phyloP scores from a whole-genome alignment of 92 coral and sea anemone genomes.

The Siderastrea siderea region DNA sequence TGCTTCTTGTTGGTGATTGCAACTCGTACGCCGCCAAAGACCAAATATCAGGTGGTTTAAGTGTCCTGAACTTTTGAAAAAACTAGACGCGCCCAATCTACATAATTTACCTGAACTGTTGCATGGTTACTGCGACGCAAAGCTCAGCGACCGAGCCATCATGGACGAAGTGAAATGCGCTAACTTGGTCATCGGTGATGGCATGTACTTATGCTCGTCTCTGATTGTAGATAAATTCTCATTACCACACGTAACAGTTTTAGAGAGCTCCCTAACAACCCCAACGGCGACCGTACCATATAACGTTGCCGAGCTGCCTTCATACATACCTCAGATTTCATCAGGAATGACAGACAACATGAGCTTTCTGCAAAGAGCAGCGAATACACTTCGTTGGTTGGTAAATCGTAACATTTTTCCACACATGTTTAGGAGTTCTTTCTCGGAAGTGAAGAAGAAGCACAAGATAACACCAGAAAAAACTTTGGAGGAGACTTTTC shows the following conservation, averaged over 20 bases:
- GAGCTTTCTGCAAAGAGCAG: slow-evolving; percentile 41
- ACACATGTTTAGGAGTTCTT: not conserved
- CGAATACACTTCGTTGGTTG: slow-evolving; percentile 20
- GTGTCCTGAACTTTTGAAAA: not conserved
- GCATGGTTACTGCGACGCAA: slow-evolving; percentile 48
- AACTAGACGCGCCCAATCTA: not conserved
- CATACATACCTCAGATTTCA: slow-evolving; percentile 45
- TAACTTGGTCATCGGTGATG: slow-evolving; percentile 59
- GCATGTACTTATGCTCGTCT: slow-evolving; percentile 52
- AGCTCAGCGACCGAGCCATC: slow-evolving; percentile 28
- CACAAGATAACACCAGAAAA: slow-evolving; percentile 57
- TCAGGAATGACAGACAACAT: slow-evolving; percentile 31
- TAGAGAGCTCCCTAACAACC: slow-evolving; percentile 18
- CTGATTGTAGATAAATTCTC: slow-evolving; percentile 54
- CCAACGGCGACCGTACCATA: not conserved
- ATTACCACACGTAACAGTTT: slow-evolving; percentile 55
- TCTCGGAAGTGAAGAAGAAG: slow-evolving; percentile 45
- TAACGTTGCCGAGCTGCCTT: slow-evolving; percentile 38
- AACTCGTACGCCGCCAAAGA: not conserved
- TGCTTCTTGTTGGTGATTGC: slow-evolving; percentile 8
- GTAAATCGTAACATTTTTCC: not conserved
- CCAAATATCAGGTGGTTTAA: not conserved
- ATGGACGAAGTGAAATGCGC: slow-evolving; percentile 34
- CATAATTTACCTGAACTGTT: not conserved
- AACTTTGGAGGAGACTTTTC: slow-evolving; percentile 31